Evolutionary conservation across 2,797 vertebrate genomes (phyloP).

Genomic region (Cyprinella venusta): DNA sequence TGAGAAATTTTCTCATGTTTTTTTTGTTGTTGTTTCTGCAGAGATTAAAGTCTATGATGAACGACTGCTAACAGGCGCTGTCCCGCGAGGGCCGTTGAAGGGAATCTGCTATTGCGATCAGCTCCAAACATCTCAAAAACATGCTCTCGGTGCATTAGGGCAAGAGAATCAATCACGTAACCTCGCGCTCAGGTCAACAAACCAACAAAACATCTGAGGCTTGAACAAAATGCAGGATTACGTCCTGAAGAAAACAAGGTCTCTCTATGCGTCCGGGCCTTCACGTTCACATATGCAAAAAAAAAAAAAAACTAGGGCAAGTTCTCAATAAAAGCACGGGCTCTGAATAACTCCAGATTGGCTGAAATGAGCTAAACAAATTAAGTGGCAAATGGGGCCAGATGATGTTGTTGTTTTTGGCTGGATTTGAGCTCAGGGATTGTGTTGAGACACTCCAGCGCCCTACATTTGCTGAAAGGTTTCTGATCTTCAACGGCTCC

Average conservation of each 20-base stretch:
- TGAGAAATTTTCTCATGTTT: background rate
- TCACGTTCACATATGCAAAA: background rate
- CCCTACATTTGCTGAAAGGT: conserved; percentile 10
- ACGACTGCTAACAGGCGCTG: background rate
- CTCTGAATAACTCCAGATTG: conserved; percentile 32
- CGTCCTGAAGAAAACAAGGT: background rate
- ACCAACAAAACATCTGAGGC: background rate
- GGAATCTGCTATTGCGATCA: conserved; percentile 17
- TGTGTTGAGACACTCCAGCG: conserved; percentile 3
- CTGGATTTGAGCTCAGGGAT: conserved; percentile 1
- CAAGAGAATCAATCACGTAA: conserved; percentile 10
- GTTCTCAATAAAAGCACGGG: conserved; percentile 12
- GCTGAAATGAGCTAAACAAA: conserved; percentile 51
- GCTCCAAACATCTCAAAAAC: conserved; percentile 10
- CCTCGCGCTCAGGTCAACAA: conserved; percentile 8
- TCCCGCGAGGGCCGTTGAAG: background rate
- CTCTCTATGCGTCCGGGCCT: conserved; percentile 9
- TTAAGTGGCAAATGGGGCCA: conserved; percentile 42
- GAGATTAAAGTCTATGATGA: background rate
- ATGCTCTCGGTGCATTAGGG: background rate
- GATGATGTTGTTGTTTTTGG: conserved; percentile 48
- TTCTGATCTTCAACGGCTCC: background rate
- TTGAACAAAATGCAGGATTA: conserved; percentile 12
- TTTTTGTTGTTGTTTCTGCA: background rate
- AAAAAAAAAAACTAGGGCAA: conserved; percentile 39